phyloP scores from a whole-genome alignment of 2,888 invertebrate genomes.

The Sialis fuliginosa region DNA sequence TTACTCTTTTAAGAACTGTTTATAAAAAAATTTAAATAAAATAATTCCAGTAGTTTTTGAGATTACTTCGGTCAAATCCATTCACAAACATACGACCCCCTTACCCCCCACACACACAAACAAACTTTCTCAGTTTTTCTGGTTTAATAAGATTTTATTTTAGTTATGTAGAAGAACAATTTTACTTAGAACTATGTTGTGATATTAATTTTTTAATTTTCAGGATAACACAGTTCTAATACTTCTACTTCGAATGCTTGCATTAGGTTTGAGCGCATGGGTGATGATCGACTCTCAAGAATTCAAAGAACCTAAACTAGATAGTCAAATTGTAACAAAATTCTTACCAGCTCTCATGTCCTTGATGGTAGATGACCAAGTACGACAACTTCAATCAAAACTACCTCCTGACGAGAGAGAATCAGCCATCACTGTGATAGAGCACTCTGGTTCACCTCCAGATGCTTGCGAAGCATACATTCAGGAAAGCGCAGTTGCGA shows the following conservation, averaged over 20 bases:
- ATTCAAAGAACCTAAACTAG: constrained; percentile 89
- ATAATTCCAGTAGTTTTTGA: too few species aligned
- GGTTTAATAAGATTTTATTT: neutral
- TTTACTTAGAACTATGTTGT: too few species aligned
- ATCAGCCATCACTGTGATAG: constrained; percentile 81
- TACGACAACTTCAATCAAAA: constrained; percentile 65
- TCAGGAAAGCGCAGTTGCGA: constrained; percentile 79
- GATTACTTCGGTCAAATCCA: too few species aligned
- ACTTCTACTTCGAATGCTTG: constrained; percentile 76
- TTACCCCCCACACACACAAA: too few species aligned
- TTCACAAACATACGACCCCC: too few species aligned
- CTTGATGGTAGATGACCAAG: constrained; percentile 79
- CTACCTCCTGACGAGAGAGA: constrained; percentile 86
- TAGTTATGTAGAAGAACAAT: neutral
- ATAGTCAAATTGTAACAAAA: constrained; percentile 84
- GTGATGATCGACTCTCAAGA: constrained; percentile 92
- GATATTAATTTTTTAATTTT: constrained; percentile 9
- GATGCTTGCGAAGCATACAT: constrained; percentile 88
- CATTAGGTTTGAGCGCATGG: constrained; percentile 87
- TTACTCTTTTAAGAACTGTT: too few species aligned
- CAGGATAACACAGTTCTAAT: constrained; percentile 80
- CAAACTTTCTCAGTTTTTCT: neutral
- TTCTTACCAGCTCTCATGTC: constrained; percentile 88
- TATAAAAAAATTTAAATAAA: too few species aligned
- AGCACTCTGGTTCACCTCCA: constrained; percentile 83